A percentile compares a stretch with the other conserved stretches of the same genome.
phyloP scores from a whole-genome alignment of 1,140 invertebrate species.

The Maniola jurtina region DNA sequence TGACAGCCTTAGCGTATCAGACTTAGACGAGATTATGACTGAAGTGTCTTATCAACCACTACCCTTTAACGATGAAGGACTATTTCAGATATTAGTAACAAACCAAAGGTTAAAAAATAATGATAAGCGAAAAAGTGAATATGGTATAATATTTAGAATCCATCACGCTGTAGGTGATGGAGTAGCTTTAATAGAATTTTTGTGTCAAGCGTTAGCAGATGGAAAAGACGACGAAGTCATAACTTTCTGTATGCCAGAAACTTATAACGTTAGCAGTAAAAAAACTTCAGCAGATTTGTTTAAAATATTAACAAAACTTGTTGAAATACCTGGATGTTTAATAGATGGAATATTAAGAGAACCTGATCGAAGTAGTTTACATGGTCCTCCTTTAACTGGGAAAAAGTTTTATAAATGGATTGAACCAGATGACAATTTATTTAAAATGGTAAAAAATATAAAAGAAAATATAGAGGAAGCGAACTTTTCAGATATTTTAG shows the following conservation, averaged over 20 bases:
- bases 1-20: constrained; percentile 41
- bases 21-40: constrained; percentile 60
- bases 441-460: constrained; percentile 62
- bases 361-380: constrained; percentile 57
- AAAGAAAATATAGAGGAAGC: constrained; percentile 48
- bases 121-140: constrained; percentile 40
- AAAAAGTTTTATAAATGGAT: constrained; percentile 67
- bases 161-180: constrained; percentile 79
- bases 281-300: constrained; percentile 35
- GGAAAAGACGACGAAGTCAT: constrained; percentile 25
- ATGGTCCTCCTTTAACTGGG: constrained; percentile 58
- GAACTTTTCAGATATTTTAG: constrained; percentile 67
- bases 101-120: constrained; percentile 50
- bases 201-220: constrained; percentile 71
- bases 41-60: constrained; percentile 62
- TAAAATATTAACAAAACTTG: constrained; percentile 43
- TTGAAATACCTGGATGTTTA: constrained; percentile 49
- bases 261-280: constrained; percentile 28
- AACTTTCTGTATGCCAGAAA: constrained; percentile 38
- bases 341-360: constrained; percentile 61
- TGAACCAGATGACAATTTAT: constrained; percentile 52
- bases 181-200: constrained; percentile 71
- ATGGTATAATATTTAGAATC: constrained; percentile 75
- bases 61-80: constrained; percentile 65
- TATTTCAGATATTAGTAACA: constrained; percentile 78